A percentile compares a stretch with the other conserved stretches of the same genome.
Conservation (phyloP, 2,888 invertebrate genomes). For the Selenia dentaria region DNA sequence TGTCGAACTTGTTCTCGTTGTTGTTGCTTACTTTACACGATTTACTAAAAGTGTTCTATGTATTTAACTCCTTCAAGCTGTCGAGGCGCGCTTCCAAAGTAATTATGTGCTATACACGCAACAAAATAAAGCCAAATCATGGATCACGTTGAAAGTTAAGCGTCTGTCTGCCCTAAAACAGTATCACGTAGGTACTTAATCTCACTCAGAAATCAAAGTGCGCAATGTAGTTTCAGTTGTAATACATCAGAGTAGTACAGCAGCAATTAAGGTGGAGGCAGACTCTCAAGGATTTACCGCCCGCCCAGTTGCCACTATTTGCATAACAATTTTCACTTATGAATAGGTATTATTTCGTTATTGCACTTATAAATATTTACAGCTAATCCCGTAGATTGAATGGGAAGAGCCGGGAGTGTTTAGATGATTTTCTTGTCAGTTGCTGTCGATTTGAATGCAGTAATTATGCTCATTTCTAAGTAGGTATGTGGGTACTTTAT, state of each 20-base stretch:
- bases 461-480: conserved; percentile 41
- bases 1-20: too few species aligned
- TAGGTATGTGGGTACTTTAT: background rate
- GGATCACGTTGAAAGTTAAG: too few species aligned
- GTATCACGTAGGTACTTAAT: background rate
- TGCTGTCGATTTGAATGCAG: conserved; percentile 63
- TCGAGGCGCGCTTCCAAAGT: too few species aligned
- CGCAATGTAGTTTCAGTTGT: conserved; percentile 11
- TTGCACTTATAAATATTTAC: conserved; percentile 82
- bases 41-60: too few species aligned
- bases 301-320: conserved; percentile 75
- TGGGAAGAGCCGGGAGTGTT: conserved; percentile 58
- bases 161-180: background rate
- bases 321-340: conserved; percentile 84
- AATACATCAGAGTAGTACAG: conserved; percentile 33
- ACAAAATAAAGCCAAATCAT: too few species aligned
- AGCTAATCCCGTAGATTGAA: conserved; percentile 53
- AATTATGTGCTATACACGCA: too few species aligned
- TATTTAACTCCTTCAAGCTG: too few species aligned
- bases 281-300: conserved; percentile 61
- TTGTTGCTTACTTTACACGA: too few species aligned
- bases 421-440: conserved; percentile 67
- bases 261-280: conserved; percentile 65
- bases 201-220: conserved; percentile 10
- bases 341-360: conserved; percentile 81